Evolutionary conservation across 2,797 vertebrate genomes (phyloP), one percentile per base, ranked within the genome.

Genomic region (Betta splendens): DNA sequence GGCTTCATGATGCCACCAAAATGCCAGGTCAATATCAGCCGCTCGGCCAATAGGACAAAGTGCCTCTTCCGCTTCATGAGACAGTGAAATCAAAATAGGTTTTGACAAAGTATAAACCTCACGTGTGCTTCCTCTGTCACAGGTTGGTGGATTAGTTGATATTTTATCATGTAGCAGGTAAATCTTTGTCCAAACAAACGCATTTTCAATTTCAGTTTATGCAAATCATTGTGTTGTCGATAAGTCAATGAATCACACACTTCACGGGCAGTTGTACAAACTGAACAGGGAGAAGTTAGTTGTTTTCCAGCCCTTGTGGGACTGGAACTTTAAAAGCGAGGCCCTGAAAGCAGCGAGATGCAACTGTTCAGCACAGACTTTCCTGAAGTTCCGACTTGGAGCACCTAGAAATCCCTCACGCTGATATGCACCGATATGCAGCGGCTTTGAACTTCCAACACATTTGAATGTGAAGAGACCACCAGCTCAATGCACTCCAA

Each of bases 1-100:
- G 53, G 75, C 77, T 89, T 86, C 89, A 89, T 90, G 91, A 91
- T 89, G 88, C 83, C 89, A 91, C 84, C 83, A 77, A 92, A 92
- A 92, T 92, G 89, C 87, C 90, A 91, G 86, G 87, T 90, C 88
- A 85, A 91, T 89, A 91, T 74, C 76, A 54, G 23, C 64, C 63
- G 57, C 66, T 23, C 53, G 45, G 75, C 72, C 86, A 75, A 85
- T 76, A 85, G 69, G 84, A 88, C 80, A 88, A 88, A 92, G 88
- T 84, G 86, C 87, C 86, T 80, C 70, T 75, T 81, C 32, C 48
- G 66, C 85, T 89, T 87, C 88, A 90, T 89, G 81, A 87, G 83
- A 80, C 70, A 74, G 71, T 69, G 59, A 82, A 75, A n/a, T n/a
- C n/a, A n/a, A 79, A 76, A 88, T 79, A 38, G 18, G 57, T 78